Evolutionary conservation across 1,140 invertebrate species (phyloP), one percentile per base, ranked within the genome.

Genomic region (fruit fly (Drosophila melanogaster)): DNA sequence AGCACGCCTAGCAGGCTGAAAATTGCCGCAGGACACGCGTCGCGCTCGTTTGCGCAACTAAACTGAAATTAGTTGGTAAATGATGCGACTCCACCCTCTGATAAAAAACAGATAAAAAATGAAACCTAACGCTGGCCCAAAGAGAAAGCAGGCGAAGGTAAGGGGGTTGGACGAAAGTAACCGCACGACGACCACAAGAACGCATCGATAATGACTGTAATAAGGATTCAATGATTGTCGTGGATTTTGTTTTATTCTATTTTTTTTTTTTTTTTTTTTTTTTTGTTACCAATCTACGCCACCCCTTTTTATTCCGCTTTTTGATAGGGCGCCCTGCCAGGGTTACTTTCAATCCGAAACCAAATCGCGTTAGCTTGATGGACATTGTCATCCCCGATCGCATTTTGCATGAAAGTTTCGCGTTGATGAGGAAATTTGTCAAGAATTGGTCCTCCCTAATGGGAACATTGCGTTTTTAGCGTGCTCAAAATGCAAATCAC

Each of bases 181-280:
- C 69, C 77, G 38, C 77, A 81, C 40, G 37, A 77, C 72, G 49
- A 81, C 79, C 79, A 53, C 70, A 81, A 64, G 62, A 70, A 59
- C 61, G 71, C 74, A 71, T 74, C 65, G 77, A 80, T 89, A 89
- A 89, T 89, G 84, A 89, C 85, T 51, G 84, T 89, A 89, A 89
- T 89, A 89, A 84, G 84, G 85, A 89, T 89, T 89, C 84, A 89
- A 89, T 89, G 85, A 89, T 90, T 89, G 77, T 77, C 84, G 64
- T 83, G 55, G 83, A 87, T 80, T 77, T 72, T 64, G 53, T 73
- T 60, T 78, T 71, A 70, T 64, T 55, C 46, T 43, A 57, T 69
- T 79, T 47, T 75, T 54, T 33, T 62, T 55, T 40, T n/a, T 49
- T 53, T 69, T 79, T 47, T 69, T 79, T 47, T 75, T 54, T 49